Percentiles rank a stretch among this genome's conserved stretches.
Conservation (phyloP, 1,140 invertebrate genomes). For the Aradophagus sp. region DNA sequence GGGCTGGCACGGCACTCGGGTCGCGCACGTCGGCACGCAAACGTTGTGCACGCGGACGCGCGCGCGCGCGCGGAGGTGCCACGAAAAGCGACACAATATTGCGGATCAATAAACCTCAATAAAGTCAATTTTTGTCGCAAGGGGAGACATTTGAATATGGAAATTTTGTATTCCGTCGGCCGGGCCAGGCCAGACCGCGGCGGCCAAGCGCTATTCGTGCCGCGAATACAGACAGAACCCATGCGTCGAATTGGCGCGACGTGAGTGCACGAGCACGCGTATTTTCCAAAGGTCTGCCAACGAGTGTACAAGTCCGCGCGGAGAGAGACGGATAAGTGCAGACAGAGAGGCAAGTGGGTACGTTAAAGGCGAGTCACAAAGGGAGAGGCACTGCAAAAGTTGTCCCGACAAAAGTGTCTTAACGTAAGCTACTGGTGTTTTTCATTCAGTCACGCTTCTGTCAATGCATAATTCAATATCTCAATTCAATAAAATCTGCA, state of each 20-base stretch:
- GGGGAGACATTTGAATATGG: constrained; percentile 73
- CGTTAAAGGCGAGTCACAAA: no score
- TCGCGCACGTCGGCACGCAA: constrained; percentile 37
- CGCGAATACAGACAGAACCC: constrained; percentile 72
- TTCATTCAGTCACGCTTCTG: no score
- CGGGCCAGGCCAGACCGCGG: no score
- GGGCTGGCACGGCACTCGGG: neutral
- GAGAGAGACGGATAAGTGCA: constrained; percentile 43
- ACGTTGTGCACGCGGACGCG: no score
- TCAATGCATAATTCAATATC: no score
- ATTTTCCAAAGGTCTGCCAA: constrained; percentile 25
- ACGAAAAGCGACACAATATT: constrained; percentile 72
- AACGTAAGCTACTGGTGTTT: no score
- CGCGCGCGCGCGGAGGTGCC: constrained; percentile 11
- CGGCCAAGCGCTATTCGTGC: constrained; percentile 68
- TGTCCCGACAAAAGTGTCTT: no score
- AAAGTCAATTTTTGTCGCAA: constrained; percentile 76
- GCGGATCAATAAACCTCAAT: constrained; percentile 75
- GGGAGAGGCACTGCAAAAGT: no score
- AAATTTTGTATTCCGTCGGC: constrained; percentile 73
- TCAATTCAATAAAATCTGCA: no score
- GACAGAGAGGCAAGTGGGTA: constrained; percentile 43
- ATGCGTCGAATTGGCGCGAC: constrained; percentile 68
- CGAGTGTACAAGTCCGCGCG: constrained; percentile 38
- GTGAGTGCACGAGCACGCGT: constrained; percentile 52